These are phyloP conservation scores for Luehdorfia chinensis DNA, from an alignment of 1,140 invertebrate genomes.

Conservation along the genomic window DNA sequence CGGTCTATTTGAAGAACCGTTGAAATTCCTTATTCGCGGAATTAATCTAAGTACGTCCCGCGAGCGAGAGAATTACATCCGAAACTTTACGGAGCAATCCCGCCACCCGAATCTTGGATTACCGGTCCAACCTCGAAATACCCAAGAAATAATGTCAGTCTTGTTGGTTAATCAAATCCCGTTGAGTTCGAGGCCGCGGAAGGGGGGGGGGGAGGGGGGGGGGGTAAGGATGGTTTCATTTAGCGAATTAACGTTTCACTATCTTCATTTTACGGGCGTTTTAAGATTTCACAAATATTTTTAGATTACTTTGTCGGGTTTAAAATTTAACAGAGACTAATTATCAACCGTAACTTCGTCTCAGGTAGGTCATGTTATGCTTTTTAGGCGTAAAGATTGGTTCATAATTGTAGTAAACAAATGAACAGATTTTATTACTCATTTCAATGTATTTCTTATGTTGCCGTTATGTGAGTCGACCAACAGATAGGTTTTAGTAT, in stretches of 20 bases:
- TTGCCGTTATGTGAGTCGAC: too few species aligned
- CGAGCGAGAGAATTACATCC: constrained; percentile 6
- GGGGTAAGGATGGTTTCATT: constrained; percentile 41
- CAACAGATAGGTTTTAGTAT: too few species aligned
- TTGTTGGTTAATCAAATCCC: constrained; percentile 49
- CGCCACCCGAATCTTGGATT: constrained; percentile 7
- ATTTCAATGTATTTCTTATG: too few species aligned
- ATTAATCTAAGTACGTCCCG: constrained; percentile 2
- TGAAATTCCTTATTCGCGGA: constrained; percentile 10
- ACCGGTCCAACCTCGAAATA: constrained; percentile 10
- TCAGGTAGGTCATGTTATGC: too few species aligned
- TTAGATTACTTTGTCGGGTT: too few species aligned
- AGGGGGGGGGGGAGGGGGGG: constrained; percentile 24
- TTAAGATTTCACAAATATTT: constrained; percentile 39
- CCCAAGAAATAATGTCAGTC: constrained; percentile 36
- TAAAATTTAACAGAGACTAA: too few species aligned
- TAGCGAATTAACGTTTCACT: constrained; percentile 44
- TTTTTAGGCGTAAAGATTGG: too few species aligned
- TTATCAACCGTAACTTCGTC: too few species aligned
- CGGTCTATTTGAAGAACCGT: constrained; percentile 13
- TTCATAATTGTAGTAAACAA: too few species aligned
- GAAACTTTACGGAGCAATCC: constrained; percentile 10
- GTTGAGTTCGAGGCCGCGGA: constrained; percentile 25
- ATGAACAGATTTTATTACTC: too few species aligned
- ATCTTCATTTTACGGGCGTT: constrained; percentile 34